Evolutionary conservation across 2,797 vertebrate genomes (phyloP).

Genomic region (Rhabdophis nuchalis): DNA sequence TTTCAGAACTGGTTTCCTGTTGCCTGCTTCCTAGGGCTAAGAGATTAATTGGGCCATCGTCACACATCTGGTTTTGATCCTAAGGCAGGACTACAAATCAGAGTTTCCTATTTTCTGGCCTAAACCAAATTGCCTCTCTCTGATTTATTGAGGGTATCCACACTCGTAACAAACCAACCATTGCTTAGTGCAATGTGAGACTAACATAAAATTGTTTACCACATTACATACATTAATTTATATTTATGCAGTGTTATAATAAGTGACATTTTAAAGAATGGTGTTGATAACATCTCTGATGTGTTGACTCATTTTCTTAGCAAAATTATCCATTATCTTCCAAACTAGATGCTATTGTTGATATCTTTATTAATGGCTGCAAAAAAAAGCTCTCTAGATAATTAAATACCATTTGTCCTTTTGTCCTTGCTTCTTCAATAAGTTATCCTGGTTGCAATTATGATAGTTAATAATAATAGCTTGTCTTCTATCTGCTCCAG

Average conservation of each 20-base stretch:
- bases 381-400: accelerated
- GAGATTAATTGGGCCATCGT: not conserved
- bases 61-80: not conserved
- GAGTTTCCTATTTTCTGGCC: not conserved
- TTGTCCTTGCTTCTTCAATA: not conserved
- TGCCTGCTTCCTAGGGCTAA: not conserved
- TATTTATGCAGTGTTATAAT: not conserved
- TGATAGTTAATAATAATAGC: accelerated
- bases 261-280: not conserved
- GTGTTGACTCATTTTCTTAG: not conserved
- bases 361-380: not conserved
- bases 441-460: not conserved
- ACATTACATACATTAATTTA: not conserved
- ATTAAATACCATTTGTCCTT: accelerated
- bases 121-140: not conserved
- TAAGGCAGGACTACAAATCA: not conserved
- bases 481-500: not conserved
- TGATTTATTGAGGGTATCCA: not conserved
- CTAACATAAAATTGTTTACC: not conserved
- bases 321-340: not conserved
- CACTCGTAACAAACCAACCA: not conserved
- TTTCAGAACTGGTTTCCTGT: not conserved
- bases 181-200: not conserved
- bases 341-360: not conserved
- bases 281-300: not conserved